Base-by-base conservation (phyloP, 2,888 invertebrate species). In the Drosophila niveifrons region DNA sequence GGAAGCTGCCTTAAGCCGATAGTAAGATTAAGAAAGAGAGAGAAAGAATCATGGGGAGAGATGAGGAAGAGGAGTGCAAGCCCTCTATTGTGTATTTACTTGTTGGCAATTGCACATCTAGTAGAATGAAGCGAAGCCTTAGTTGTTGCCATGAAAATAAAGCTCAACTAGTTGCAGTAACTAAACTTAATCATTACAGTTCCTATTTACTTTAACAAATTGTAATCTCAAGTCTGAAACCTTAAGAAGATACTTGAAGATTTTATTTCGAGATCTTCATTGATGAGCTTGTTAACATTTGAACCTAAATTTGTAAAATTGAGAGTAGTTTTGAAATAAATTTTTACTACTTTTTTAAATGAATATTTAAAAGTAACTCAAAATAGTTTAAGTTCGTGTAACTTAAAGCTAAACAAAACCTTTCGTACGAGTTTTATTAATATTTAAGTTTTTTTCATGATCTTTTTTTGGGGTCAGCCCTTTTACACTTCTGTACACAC, bases 381-480 rank as follows among this genome's bases (percentile, higher is more conserved):
- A 36, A 4, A 4, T 3, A 36, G 7, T 8, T 31, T 31, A 10
- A 31, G 2, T 31, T 10, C 23, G 1, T 23, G 23, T 23, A 23
- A 23, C 23, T 23, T 18, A 18, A 0, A 18, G n/a, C n/a, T n/a
- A n/a, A n/a, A 3, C 18, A 18, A 18, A 18, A 18, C n/a, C n/a
- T n/a, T n/a, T n/a, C n/a, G 18, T 18, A 18, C 18, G 18, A 18
- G 2, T 18, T 0, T 18, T 23, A 28, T 36, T 47, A 36, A 36
- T 11, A 15, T 23, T 11, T n/a, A 29, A 44, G 6, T 31, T 44
- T 6, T 15, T 13, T 15, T 15, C 23, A 13, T 47, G 34, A 23
- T 44, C 23, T 61, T 13, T 53, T 53, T 39, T 34, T 70, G 70
- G 67, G 78, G 84, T 73, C 84, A 81, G 65, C 82, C 78, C 68